phyloP scores from a whole-genome alignment of 2,888 invertebrate genomes.

The Muschampia plurimacula region DNA sequence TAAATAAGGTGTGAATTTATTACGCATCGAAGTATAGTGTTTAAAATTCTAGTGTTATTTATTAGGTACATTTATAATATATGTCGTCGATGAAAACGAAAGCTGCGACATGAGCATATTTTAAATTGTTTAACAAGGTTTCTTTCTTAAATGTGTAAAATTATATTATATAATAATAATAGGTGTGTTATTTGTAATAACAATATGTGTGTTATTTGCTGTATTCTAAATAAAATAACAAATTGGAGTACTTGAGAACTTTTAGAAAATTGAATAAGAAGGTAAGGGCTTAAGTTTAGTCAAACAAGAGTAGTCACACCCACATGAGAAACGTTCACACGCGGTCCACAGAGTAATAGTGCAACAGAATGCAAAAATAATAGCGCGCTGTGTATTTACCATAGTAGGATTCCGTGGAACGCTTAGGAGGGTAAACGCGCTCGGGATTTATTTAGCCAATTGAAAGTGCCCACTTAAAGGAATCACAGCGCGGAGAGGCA shows the following conservation, averaged over 20 bases:
- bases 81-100: too few species aligned
- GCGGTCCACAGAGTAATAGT: slow-evolving; percentile 24
- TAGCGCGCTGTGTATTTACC: slow-evolving; percentile 35
- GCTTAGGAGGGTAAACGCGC: slow-evolving; percentile 55
- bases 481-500: slow-evolving; percentile 81
- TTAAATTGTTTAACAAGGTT: background rate
- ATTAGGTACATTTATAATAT: too few species aligned
- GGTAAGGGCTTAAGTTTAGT: background rate
- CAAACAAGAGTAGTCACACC: slow-evolving; percentile 5
- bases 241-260: background rate
- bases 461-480: slow-evolving; percentile 84
- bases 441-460: slow-evolving; percentile 81
- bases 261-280: background rate
- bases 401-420: slow-evolving; percentile 40
- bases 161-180: too few species aligned
- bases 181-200: too few species aligned
- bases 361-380: slow-evolving; percentile 34
- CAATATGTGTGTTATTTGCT: too few species aligned
- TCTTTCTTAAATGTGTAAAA: background rate
- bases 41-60: background rate
- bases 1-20: background rate
- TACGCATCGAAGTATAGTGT: background rate
- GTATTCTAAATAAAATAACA: background rate
- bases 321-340: slow-evolving; percentile 37
- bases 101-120: too few species aligned